Percentiles rank a stretch among this genome's conserved stretches.
Evolutionary conservation across 37 sponge, comb jelly and placozoan species (phyloP).

Genomic region (Sycon ciliatum): DNA sequence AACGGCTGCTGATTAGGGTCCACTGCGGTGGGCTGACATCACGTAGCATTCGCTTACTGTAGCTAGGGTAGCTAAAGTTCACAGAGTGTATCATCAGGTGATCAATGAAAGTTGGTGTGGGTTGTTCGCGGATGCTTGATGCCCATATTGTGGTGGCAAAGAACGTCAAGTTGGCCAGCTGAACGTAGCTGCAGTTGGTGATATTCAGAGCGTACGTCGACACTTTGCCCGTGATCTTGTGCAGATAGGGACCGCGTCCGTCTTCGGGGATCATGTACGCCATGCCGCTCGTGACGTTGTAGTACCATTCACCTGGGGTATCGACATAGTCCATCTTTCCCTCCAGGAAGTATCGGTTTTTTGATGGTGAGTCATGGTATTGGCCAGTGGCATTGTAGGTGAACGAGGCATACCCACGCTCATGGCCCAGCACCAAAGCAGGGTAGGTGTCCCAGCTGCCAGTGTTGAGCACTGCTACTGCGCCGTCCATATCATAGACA

Average conservation of each 20-base stretch:
- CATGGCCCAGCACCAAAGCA: constrained; percentile 12
- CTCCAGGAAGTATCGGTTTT: constrained; percentile 37
- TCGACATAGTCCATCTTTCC: constrained; percentile 51
- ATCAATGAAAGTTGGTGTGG: no score
- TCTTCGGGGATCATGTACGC: constrained; percentile 42
- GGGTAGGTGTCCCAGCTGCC: constrained; percentile 31
- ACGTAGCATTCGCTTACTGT: constrained; percentile 24
- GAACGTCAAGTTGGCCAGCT: constrained; percentile 13
- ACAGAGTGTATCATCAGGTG: constrained; percentile 21
- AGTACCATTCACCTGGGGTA: constrained; percentile 60
- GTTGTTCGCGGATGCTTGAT: background rate
- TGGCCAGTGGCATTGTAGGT: constrained; percentile 12
- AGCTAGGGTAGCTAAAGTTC: constrained; percentile 24
- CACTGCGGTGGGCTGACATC: no score
- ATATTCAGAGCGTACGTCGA: constrained; percentile 24
- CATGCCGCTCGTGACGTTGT: constrained; percentile 15
- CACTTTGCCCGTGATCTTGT: constrained; percentile 19
- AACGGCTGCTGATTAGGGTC: no score
- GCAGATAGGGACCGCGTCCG: constrained; percentile 1
- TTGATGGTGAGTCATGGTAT: background rate
- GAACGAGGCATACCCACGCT: constrained; percentile 13
- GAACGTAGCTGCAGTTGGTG: background rate
- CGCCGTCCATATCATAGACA: constrained; percentile 15
- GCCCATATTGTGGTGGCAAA: constrained; percentile 26
- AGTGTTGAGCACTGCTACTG: constrained; percentile 35